A percentile compares a stretch with the other conserved stretches of the same genome.
Evolutionary conservation across 2,888 invertebrate species (phyloP).

Genomic region (Drosophila mimetica): DNA sequence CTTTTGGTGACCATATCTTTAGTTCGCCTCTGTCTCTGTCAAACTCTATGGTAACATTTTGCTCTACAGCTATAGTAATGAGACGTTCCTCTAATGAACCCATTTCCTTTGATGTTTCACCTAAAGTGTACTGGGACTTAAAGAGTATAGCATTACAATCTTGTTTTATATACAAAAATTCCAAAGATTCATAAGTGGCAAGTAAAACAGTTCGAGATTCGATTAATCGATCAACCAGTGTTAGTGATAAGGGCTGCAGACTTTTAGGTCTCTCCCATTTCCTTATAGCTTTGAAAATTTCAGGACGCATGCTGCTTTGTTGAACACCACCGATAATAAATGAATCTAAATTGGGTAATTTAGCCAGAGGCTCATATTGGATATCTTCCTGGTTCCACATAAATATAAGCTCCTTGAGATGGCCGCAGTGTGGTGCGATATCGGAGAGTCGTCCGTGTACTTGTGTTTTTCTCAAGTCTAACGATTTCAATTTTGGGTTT

Average conservation of each 20-base stretch:
- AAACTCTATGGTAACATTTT: background rate
- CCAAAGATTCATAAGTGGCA: background rate
- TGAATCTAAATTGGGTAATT: background rate
- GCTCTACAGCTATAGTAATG: background rate
- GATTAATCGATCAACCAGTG: background rate
- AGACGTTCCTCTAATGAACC: background rate
- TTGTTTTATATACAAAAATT: background rate
- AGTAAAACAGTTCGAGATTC: background rate
- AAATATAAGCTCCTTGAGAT: background rate
- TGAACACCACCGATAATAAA: background rate
- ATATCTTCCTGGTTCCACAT: background rate
- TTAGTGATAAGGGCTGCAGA: background rate
- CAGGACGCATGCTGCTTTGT: background rate
- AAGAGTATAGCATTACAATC: background rate
- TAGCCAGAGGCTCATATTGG: background rate
- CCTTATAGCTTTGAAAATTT: background rate
- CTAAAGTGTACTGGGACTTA: background rate
- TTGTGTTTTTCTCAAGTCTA: background rate
- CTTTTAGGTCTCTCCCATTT: background rate
- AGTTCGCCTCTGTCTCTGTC: background rate
- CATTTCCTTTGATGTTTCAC: background rate
- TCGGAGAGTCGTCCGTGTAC: background rate
- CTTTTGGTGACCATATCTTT: background rate
- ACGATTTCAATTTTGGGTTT: background rate
- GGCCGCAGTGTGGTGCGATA: background rate